A percentile compares a stretch with the other conserved stretches of the same genome.
phyloP scores from a whole-genome alignment of 2,113 vertebrate genomes.

The Micromys minutus region DNA sequence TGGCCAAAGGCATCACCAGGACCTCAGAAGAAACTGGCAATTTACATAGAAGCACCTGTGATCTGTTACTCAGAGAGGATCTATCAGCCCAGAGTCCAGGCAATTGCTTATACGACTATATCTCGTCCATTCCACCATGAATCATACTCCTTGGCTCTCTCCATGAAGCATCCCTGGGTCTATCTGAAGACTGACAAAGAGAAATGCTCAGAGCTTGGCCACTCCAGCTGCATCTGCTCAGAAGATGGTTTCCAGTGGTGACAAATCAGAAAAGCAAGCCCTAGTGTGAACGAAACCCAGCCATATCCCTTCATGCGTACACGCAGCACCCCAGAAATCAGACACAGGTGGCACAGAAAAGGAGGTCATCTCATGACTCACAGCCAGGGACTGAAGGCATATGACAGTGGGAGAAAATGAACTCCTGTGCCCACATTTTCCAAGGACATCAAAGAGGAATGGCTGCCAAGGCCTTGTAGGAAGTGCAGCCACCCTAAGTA shows the following conservation, averaged over 20 bases:
- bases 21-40: not conserved
- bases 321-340: not conserved
- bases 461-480: not conserved
- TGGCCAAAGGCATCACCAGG: not conserved
- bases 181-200: not conserved
- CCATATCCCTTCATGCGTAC: too few relatives aligned
- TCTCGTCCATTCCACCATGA: not conserved
- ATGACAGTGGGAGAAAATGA: not conserved
- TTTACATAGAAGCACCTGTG: not conserved
- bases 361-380: not conserved
- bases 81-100: not conserved
- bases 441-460: not conserved
- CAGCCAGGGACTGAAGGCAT: not conserved
- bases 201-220: not conserved
- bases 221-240: not conserved
- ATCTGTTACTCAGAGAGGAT: not conserved
- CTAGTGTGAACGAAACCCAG: not conserved
- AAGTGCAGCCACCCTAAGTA: not conserved
- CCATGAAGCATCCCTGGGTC: not conserved
- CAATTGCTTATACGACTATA: not conserved
- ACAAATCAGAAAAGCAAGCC: constrained; percentile 17
- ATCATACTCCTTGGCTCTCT: not conserved
- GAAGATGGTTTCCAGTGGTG: not conserved
- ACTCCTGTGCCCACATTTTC: not conserved
- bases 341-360: not conserved